Evolutionary conservation across 2,888 invertebrate genomes (phyloP).

Genomic region (Melanostoma mellinum): DNA sequence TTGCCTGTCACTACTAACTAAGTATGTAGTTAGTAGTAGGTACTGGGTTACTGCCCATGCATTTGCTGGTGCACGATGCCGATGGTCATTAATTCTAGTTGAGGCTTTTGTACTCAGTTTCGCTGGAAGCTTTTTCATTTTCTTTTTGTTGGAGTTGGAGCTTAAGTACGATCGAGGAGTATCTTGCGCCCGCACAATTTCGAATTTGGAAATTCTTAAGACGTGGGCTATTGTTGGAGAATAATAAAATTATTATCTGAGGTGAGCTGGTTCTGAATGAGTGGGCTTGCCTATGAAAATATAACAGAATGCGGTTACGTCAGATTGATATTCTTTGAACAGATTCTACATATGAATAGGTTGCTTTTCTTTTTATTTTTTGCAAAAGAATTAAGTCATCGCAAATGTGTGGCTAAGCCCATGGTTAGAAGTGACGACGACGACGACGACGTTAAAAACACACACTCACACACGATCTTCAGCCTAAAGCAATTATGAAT

Average conservation of each 20-base stretch:
- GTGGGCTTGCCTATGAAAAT: conserved; percentile 48
- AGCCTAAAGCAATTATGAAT: background rate
- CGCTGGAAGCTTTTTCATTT: conserved; percentile 11
- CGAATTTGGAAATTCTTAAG: conserved; percentile 36
- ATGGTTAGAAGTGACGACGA: background rate
- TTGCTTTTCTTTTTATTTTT: conserved; percentile 26
- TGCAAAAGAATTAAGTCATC: conserved; percentile 46
- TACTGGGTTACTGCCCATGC: conserved; percentile 24
- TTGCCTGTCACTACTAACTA: background rate
- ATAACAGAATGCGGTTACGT: conserved; percentile 55
- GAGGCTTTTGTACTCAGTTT: conserved; percentile 27
- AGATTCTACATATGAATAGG: conserved; percentile 3
- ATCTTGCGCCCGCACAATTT: conserved; percentile 38
- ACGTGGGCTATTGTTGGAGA: conserved; percentile 37
- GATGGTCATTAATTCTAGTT: conserved; percentile 37
- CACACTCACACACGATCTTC: background rate
- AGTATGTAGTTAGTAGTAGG: too few relatives aligned
- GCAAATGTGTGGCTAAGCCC: conserved; percentile 29
- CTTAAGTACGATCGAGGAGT: background rate
- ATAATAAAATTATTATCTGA: conserved; percentile 21
- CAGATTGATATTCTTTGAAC: conserved; percentile 21
- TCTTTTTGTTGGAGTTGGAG: conserved; percentile 5
- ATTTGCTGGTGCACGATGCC: conserved; percentile 28
- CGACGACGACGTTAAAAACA: conserved; percentile 6
- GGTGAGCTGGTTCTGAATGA: conserved; percentile 17